A percentile compares a stretch with the other conserved stretches of the same genome.
Evolutionary conservation across 1,140 invertebrate genomes (phyloP).

Genomic region (Nasonia longicornis): DNA sequence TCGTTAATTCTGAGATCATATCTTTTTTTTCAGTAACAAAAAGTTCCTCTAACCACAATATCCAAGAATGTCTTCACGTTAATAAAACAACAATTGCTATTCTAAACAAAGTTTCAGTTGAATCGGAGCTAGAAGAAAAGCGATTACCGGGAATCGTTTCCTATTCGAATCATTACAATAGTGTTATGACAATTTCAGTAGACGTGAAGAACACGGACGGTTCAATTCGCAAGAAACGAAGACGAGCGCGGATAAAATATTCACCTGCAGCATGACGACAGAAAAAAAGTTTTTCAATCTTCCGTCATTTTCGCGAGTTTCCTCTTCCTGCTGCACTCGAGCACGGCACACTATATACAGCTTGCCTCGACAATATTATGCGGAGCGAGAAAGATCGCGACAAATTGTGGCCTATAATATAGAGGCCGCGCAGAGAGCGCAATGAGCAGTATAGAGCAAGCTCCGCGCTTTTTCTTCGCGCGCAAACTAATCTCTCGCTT

Average conservation of each 20-base stretch:
- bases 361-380: not conserved
- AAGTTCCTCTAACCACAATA: too few species aligned
- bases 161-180: not conserved
- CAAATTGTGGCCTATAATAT: not conserved
- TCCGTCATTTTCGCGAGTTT: constrained; percentile 56
- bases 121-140: too few species aligned
- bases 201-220: not conserved
- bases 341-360: too few species aligned
- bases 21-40: too few species aligned
- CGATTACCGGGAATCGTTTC: too few species aligned
- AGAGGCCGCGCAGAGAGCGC: not conserved
- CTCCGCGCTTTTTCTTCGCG: not conserved
- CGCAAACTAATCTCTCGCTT: constrained; percentile 22
- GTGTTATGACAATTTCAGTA: not conserved
- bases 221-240: not conserved
- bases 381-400: not conserved
- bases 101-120: too few species aligned
- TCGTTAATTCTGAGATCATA: not conserved
- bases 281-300: constrained; percentile 63
- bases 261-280: not conserved
- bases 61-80: too few species aligned
- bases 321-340: not conserved
- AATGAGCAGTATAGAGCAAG: not conserved
- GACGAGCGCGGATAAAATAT: not conserved
- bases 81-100: too few species aligned